These are phyloP conservation scores for Carassius carassius DNA, from an alignment of 2,113 vertebrate genomes.

Conservation along the genomic window DNA sequence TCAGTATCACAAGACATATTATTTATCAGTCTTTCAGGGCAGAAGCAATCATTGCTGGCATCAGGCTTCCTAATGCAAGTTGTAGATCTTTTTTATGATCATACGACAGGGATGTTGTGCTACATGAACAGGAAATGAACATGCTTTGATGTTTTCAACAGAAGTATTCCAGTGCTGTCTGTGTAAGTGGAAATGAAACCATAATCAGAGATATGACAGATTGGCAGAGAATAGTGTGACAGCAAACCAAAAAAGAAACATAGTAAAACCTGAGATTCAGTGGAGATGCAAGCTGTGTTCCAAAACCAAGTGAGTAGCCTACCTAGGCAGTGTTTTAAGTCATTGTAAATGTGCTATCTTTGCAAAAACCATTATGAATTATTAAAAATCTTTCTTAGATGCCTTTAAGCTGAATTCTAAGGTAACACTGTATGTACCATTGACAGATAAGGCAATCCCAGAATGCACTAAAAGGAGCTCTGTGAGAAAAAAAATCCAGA, in stretches of 20 bases:
- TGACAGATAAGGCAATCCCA: not conserved
- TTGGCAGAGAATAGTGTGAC: slow-evolving; percentile 12
- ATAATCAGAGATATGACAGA: not conserved
- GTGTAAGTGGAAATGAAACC: slow-evolving; percentile 35
- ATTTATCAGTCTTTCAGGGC: not conserved
- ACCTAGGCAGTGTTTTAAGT: not conserved
- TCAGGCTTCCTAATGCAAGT: slow-evolving; percentile 23
- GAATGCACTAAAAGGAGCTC: not conserved
- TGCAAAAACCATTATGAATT: not conserved
- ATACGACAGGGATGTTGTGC: not conserved
- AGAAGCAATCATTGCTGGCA: slow-evolving; percentile 6
- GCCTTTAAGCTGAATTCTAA: not conserved
- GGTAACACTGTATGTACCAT: too few relatives aligned
- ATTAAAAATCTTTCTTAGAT: not conserved
- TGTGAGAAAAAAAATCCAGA: not conserved
- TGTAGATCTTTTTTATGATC: slow-evolving; percentile 21
- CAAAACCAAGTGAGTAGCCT: not conserved
- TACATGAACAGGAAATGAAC: slow-evolving; percentile 20
- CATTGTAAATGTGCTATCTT: not conserved
- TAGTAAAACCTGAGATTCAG: not conserved
- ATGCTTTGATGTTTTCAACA: not conserved
- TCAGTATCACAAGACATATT: not conserved
- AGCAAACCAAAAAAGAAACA: not conserved
- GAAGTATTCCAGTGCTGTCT: slow-evolving; percentile 18
- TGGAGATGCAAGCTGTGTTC: not conserved